Base-by-base conservation (phyloP, 2,888 invertebrate species). In the Quadriops clusia region DNA sequence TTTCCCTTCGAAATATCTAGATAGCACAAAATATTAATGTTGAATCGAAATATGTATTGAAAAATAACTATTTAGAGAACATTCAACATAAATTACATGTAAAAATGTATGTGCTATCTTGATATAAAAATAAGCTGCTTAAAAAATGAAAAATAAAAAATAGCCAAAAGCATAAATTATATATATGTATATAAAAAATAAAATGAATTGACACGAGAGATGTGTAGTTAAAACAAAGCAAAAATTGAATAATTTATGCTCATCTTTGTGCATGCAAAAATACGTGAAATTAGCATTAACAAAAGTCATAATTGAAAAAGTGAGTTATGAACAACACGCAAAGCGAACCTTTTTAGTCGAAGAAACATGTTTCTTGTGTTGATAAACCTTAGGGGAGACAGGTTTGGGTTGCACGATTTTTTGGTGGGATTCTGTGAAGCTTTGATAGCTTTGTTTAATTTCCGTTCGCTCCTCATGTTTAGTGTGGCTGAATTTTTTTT, bases 311-410 rank as follows among this genome's bases (percentile, higher is more conserved):
- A n/a, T 15, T 23, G 9, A 23, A n/a, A 5, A 23, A 23, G 23
- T 11, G 11, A 23, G n/a, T 23, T 5, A 13, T 28, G 9, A 13
- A 33, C 31, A 36, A 42, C 36, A 42, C 39, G 43, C 42, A 38
- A 36, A 44, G 42, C 61, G 50, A 57, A 61, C 61, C 61, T 61
- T 60, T 47, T 58, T 60, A 37, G 52, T 49, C 18, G 50, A 43
- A 24, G 50, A 37, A 17, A 51, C 46, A 42, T 52, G 50, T 51
- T 55, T 58, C 53, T 58, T 58, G 36, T 50, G 50, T 29, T 49
- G 46, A 17, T 49, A 45, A 30, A 53, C 42, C 46, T 55, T 58
- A 11, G 46, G 43, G 30, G 42, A 40, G 18, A 38, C 25, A 17
- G 32, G 36, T 37, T 46, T 35, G 10, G 36, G 21, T 3, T 26